Evolutionary conservation across 2,113 vertebrate species (phyloP), one percentile per base, ranked within the genome.

Genomic region (Cichladusa arquata): DNA sequence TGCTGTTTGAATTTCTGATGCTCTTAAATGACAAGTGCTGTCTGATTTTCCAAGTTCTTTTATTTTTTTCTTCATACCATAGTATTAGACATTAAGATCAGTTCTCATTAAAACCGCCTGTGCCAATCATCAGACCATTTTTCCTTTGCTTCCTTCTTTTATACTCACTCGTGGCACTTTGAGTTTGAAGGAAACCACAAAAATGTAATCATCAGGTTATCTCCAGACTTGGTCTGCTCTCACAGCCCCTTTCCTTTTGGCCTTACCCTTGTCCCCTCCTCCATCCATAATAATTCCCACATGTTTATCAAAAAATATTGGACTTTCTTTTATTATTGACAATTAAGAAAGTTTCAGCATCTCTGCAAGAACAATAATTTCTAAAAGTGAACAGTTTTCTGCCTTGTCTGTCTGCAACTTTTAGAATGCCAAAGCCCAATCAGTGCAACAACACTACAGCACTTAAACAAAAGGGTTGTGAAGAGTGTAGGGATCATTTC

Each of bases 111-210:
- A 97, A 97, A 92, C 87, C 6, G 24, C 79, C 79, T 95, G 62
- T 71, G 54, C 92, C 70, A 96, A 74, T 93, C 92, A 96, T 94
- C 70, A 86, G 79, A 71, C 62, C 70, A 92, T 94, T 95, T 94
- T 93, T 86, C 86, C 67, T 92, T 94, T 74, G 65, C 73, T 95
- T 88, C 78, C 42, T 89, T 95, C 90, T 95, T 88, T 60, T 88
- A 95, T 94, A 91, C 94, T 97, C 86, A 96, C 80, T 86, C 57
- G 8, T 89, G 86, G 98, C 72, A 64, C 96, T 97, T 97, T 97
- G 93, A 96, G 97, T 98, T 98, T 98, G 98, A 98, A 98, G 97
- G 96, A 98, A 98, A 98, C 98, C 98, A 94, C 98, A 99, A 98
- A 98, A 98, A 98, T 98, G 98, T 94, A 96, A 97, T 98, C 97